These are phyloP conservation scores for Cygnus atratus DNA, from an alignment of 2,113 vertebrate genomes.

Conservation along the genomic window DNA sequence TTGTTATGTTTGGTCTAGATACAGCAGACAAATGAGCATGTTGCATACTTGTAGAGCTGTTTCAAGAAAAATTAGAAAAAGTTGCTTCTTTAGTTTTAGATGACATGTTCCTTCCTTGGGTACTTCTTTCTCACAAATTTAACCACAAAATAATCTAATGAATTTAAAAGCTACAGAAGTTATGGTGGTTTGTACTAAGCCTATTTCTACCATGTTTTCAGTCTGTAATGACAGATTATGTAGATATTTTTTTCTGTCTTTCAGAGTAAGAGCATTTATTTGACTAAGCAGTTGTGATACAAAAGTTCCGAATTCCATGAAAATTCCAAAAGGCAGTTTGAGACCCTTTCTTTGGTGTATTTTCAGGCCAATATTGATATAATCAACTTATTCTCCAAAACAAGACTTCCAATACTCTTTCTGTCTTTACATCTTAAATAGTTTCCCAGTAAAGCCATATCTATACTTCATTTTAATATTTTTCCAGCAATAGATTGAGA, in stretches of 20 bases:
- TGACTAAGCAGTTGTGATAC: neutral
- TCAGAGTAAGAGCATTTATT: neutral
- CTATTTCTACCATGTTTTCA: neutral
- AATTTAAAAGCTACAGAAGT: neutral
- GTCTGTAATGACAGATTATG: neutral
- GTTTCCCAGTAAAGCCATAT: neutral
- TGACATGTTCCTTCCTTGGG: neutral
- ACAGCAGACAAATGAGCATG: accelerated
- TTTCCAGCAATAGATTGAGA: conserved; percentile 1
- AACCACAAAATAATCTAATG: neutral
- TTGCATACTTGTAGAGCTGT: neutral
- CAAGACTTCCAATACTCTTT: neutral
- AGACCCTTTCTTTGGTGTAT: neutral
- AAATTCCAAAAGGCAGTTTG: neutral
- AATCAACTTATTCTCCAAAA: neutral
- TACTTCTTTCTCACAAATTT: neutral
- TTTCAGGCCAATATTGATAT: neutral
- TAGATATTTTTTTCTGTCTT: neutral
- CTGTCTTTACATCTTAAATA: neutral
- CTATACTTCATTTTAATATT: conserved; percentile 17
- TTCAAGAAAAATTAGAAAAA: neutral
- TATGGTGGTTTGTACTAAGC: neutral
- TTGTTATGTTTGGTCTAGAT: neutral
- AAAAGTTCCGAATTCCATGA: neutral
- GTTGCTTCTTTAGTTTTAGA: neutral